Evolutionary conservation across 1,140 invertebrate species (phyloP).

Genomic region (Whitmania pigra): DNA sequence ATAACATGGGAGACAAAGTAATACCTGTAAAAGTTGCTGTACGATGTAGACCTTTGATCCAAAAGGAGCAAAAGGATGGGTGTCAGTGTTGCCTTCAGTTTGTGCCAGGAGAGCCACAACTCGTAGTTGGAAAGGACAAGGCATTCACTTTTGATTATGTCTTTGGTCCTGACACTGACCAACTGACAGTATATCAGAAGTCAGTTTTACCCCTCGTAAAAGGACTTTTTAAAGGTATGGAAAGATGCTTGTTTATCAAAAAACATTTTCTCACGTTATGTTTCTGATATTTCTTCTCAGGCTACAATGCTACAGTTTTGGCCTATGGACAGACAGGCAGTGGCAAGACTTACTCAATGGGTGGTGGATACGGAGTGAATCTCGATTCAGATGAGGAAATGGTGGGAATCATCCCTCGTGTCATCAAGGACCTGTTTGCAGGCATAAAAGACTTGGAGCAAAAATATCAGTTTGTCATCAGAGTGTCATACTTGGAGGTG

Average conservation of each 20-base stretch:
- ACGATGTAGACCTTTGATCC: conserved; percentile 62
- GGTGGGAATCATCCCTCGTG: conserved; percentile 68
- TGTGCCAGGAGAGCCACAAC: conserved; percentile 30
- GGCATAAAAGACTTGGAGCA: conserved; percentile 56
- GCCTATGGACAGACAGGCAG: conserved; percentile 89
- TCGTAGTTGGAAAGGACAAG: conserved; percentile 45
- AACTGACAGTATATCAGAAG: conserved; percentile 62
- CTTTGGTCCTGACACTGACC: conserved; percentile 57
- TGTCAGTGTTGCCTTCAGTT: conserved; percentile 38
- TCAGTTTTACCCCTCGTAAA: conserved; percentile 60
- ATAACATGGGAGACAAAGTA: conserved; percentile 25
- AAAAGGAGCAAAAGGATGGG: conserved; percentile 49
- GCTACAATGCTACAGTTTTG: conserved; percentile 41
- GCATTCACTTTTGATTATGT: conserved; percentile 79
- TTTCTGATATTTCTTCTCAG: conserved; percentile 25
- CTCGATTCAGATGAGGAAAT: conserved; percentile 45
- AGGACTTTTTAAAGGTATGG: conserved; percentile 60
- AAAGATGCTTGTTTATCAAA: not conserved
- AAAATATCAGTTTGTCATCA: conserved; percentile 55
- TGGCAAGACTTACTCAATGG: conserved; percentile 85
- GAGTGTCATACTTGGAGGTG: conserved; percentile 52
- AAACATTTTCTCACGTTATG: not conserved
- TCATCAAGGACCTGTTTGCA: conserved; percentile 67
- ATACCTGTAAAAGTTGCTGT: conserved; percentile 55
- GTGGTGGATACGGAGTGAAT: conserved; percentile 48